Conservation (phyloP, 1,140 invertebrate species). For the Drosophila parabipectinata region DNA sequence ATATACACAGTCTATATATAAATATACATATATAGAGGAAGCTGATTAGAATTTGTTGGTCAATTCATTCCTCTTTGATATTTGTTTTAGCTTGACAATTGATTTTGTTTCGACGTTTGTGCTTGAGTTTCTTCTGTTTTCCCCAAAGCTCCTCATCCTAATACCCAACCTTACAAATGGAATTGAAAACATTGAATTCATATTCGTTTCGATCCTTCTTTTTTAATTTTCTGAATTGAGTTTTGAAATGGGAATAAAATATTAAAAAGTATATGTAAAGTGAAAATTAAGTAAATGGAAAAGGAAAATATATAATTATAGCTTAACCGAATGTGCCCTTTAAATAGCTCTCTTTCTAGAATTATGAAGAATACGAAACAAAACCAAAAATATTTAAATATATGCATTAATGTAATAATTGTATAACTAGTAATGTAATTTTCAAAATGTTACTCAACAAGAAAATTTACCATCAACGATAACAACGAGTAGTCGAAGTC, state of each 20-base stretch:
- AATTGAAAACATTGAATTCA: conserved; percentile 68
- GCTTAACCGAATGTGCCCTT: conserved; percentile 84
- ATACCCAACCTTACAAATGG: conserved; percentile 52
- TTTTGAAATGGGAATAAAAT: conserved; percentile 56
- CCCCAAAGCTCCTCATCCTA: neutral
- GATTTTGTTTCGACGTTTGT: conserved; percentile 43
- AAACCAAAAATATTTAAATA: conserved; percentile 50
- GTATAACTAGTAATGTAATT: conserved; percentile 68
- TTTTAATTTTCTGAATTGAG: conserved; percentile 19
- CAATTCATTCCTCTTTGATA: conserved; percentile 26
- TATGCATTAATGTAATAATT: conserved; percentile 68
- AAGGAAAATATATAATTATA: conserved; percentile 77
- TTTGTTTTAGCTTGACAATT: conserved; percentile 29
- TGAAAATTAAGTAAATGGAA: conserved; percentile 40
- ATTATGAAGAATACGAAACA: conserved; percentile 59
- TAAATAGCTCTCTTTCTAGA: conserved; percentile 84
- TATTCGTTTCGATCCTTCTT: neutral
- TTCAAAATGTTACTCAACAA: conserved; percentile 61
- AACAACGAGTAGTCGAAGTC: conserved; percentile 75
- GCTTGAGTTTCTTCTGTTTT: conserved; percentile 6
- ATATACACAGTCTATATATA: conserved; percentile 38
- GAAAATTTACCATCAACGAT: conserved; percentile 30
- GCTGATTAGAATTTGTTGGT: conserved; percentile 52
- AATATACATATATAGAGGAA: conserved; percentile 31
- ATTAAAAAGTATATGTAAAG: conserved; percentile 40